phyloP scores from a whole-genome alignment of 2,113 vertebrate species.

The Caranx ignobilis region DNA sequence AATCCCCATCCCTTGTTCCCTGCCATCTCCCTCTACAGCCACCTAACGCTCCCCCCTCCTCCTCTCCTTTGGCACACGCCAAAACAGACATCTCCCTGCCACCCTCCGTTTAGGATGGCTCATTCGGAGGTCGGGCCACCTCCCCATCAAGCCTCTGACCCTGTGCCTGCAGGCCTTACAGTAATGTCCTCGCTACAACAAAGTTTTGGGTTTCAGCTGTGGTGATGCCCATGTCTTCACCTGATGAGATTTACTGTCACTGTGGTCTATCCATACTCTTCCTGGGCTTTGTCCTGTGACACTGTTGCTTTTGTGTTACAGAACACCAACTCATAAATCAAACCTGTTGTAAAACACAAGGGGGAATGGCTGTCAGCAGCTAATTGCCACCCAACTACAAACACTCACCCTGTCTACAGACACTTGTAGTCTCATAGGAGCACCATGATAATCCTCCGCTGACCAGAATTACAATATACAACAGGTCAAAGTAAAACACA shows the following conservation, averaged over 20 bases:
- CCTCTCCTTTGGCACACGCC: slow-evolving; percentile 9
- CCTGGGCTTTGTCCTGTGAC: slow-evolving; percentile 23
- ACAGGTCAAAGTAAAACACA: not conserved
- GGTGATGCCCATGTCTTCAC: slow-evolving; percentile 65
- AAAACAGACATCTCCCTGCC: slow-evolving; percentile 53
- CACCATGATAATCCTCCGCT: not conserved
- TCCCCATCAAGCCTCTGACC: slow-evolving; percentile 40
- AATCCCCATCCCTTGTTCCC: slow-evolving; percentile 81
- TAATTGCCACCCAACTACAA: slow-evolving; percentile 40
- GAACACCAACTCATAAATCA: slow-evolving; percentile 68
- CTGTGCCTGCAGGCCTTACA: slow-evolving; percentile 3
- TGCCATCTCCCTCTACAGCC: slow-evolving; percentile 57
- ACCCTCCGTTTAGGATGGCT: slow-evolving; percentile 18
- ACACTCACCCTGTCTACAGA: not conserved
- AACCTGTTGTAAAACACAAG: slow-evolving; percentile 22
- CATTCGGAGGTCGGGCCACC: slow-evolving; percentile 52
- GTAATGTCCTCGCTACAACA: slow-evolving; percentile 20
- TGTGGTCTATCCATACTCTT: slow-evolving; percentile 41
- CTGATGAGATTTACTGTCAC: slow-evolving; percentile 59
- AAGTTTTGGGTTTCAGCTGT: slow-evolving; percentile 43
- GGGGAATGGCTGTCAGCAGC: slow-evolving; percentile 48
- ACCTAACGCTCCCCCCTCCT: slow-evolving; percentile 12
- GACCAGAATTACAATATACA: not conserved
- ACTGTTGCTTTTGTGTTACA: slow-evolving; percentile 30
- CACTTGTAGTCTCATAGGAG: not conserved